phyloP scores from a whole-genome alignment of 2,113 vertebrate species.

The Zosterops japonicus region DNA sequence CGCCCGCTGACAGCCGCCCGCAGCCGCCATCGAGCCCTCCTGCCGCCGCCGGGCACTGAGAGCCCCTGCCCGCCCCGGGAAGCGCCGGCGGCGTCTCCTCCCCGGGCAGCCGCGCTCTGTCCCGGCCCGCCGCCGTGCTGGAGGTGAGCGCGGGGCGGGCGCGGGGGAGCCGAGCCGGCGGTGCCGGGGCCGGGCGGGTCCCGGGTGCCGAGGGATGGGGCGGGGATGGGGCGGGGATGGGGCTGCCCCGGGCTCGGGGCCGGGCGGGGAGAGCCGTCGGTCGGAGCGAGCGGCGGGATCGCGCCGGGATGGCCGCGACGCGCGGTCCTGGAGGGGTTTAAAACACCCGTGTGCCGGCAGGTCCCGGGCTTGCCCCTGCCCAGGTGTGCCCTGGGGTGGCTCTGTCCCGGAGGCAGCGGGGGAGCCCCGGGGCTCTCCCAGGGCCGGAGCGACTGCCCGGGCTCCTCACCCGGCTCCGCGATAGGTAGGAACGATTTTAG shows the following conservation, averaged over 20 bases:
- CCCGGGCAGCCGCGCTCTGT: neutral
- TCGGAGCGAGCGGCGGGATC: neutral
- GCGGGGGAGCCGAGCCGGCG: neutral
- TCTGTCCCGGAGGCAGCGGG: neutral
- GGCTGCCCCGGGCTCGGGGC: neutral
- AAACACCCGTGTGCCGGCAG: neutral
- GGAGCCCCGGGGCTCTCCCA: neutral
- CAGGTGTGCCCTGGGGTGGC: accelerated
- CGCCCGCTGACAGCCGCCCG: too few relatives aligned
- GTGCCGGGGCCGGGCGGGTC: neutral
- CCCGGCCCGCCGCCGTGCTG: neutral
- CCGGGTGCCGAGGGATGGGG: neutral
- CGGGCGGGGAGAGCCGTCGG: neutral
- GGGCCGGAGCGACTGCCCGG: neutral
- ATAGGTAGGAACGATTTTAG: neutral
- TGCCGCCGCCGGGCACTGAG: too few relatives aligned
- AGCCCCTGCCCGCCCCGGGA: neutral
- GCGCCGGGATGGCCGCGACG: neutral
- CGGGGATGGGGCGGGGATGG: too few relatives aligned
- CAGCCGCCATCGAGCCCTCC: too few relatives aligned
- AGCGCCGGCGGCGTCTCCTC: neutral
- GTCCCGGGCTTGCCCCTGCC: neutral
- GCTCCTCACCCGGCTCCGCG: accelerated
- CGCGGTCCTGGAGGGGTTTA: neutral
- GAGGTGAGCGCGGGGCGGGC: neutral